These are phyloP conservation scores for Baryphthengus martii DNA, from an alignment of 2,113 vertebrate species.

Conservation along the genomic window DNA sequence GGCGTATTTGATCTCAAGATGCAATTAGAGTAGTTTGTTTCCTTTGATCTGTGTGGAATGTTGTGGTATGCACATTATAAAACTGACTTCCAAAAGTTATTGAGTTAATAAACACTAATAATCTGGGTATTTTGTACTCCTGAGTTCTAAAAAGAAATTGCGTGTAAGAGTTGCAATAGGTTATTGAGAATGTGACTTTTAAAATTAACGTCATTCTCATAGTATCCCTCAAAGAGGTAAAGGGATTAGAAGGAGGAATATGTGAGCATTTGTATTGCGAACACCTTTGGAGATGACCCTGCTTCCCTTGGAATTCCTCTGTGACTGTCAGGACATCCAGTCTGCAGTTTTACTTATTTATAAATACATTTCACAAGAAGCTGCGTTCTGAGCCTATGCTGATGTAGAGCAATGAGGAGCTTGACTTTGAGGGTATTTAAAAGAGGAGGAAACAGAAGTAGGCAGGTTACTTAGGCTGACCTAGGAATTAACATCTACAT, in stretches of 20 bases:
- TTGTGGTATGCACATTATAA: constrained; percentile 20
- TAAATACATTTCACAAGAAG: background rate
- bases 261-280: rapidly evolving
- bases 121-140: background rate
- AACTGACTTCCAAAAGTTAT: constrained; percentile 20
- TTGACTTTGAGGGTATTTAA: background rate
- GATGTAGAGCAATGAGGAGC: background rate
- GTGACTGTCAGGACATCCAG: no score
- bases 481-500: background rate
- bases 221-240: background rate
- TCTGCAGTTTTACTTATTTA: background rate
- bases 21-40: constrained; percentile 26
- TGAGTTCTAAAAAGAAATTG: background rate
- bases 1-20: constrained; percentile 31
- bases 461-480: background rate
- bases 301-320: background rate
- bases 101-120: constrained; percentile 41
- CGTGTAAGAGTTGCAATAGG: background rate
- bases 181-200: background rate
- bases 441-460: background rate
- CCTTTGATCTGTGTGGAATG: constrained; percentile 57
- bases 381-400: background rate
- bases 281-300: background rate
- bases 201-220: background rate
- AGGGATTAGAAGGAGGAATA: background rate